Evolutionary conservation across 2,797 vertebrate genomes (phyloP).

Genomic region (Anas georgica): DNA sequence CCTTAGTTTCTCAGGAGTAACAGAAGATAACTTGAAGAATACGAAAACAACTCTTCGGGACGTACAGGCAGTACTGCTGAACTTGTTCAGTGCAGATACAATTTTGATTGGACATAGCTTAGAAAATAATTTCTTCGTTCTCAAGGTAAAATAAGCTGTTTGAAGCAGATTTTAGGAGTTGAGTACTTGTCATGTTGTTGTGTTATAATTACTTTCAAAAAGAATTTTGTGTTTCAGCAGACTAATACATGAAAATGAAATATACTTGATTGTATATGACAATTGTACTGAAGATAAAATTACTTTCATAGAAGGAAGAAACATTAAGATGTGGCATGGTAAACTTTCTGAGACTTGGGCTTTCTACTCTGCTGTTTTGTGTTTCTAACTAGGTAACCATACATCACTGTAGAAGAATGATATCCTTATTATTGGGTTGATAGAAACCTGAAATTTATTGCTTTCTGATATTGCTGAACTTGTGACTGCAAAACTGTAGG

Average conservation of each 20-base stretch:
- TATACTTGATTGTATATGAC: not conserved
- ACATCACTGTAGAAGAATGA: not conserved
- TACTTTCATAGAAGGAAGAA: not conserved
- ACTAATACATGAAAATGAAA: not conserved
- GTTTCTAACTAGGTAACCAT: not conserved
- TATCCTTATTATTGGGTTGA: not conserved
- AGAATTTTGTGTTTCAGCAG: not conserved
- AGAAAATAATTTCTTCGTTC: slow-evolving; percentile 80
- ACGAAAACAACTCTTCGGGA: slow-evolving; percentile 71
- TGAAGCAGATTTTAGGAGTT: not conserved
- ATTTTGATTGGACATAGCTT: slow-evolving; percentile 85
- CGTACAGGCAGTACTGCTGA: slow-evolving; percentile 81
- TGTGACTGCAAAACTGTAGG: not conserved
- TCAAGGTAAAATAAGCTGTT: slow-evolving; percentile 81
- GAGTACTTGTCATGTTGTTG: not conserved
- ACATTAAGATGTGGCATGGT: not conserved
- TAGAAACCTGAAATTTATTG: not conserved
- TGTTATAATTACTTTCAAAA: not conserved
- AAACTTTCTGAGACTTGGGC: not conserved
- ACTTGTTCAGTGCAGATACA: slow-evolving; percentile 81
- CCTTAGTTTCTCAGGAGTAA: slow-evolving; percentile 83
- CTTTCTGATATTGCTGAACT: not conserved
- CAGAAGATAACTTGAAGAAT: slow-evolving; percentile 78
- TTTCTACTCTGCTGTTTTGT: not conserved
- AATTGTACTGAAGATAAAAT: not conserved